phyloP scores from a whole-genome alignment of 2,113 vertebrate genomes.

The Pongo pygmaeus region DNA sequence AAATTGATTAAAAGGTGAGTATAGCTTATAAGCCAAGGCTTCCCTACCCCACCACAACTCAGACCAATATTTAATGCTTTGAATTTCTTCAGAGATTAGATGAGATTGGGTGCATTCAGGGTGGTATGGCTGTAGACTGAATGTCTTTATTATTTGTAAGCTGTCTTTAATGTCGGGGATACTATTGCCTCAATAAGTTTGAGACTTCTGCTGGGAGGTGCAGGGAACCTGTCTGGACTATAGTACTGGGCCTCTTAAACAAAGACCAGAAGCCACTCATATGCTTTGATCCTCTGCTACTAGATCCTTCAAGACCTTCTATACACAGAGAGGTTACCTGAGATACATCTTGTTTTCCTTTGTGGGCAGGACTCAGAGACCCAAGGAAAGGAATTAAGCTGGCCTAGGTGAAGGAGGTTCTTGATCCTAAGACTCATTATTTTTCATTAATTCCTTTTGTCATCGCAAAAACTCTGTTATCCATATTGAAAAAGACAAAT shows the following conservation, averaged over 20 bases:
- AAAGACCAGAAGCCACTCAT: background rate
- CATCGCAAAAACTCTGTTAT: background rate
- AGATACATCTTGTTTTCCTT: background rate
- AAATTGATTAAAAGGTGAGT: background rate
- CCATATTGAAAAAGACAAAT: background rate
- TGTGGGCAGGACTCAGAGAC: background rate
- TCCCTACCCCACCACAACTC: background rate
- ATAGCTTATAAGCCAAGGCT: background rate
- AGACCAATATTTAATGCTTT: background rate
- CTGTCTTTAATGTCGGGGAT: background rate
- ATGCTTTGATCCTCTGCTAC: background rate
- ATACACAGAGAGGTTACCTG: background rate
- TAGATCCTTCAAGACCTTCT: background rate
- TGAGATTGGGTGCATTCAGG: too few relatives aligned
- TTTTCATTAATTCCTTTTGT: conserved; percentile 26
- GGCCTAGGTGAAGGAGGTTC: background rate
- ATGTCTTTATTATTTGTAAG: background rate
- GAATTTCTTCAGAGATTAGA: background rate
- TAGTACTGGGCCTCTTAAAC: background rate
- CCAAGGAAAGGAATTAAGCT: background rate
- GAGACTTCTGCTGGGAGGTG: background rate
- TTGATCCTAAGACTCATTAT: background rate
- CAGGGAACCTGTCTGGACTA: background rate
- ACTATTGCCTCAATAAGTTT: background rate
- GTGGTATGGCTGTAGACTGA: too few relatives aligned